These are phyloP conservation scores for Himalopsyche tibetana DNA, from an alignment of 2,888 invertebrate species.

Conservation along the genomic window DNA sequence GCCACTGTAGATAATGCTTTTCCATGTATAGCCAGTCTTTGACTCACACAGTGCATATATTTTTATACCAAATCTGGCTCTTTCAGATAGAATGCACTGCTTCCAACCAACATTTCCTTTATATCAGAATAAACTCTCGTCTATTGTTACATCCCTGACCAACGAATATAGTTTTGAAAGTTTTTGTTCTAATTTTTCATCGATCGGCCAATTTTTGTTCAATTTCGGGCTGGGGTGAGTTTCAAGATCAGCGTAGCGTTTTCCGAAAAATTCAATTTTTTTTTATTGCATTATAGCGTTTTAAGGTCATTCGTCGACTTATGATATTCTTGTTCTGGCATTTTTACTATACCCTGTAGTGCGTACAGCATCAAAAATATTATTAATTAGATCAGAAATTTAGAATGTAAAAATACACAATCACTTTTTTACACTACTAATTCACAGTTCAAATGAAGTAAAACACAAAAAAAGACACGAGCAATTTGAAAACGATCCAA, in stretches of 20 bases:
- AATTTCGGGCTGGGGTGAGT: constrained; percentile 64
- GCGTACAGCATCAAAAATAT: no score
- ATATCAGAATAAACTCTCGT: constrained; percentile 67
- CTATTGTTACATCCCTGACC: constrained; percentile 66
- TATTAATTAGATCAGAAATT: no score
- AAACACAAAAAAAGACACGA: no score
- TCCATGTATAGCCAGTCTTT: constrained; percentile 66
- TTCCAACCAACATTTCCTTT: constrained; percentile 67
- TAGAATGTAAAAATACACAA: no score
- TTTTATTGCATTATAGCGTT: constrained; percentile 55
- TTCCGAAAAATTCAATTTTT: constrained; percentile 59
- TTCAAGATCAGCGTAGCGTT: constrained; percentile 59
- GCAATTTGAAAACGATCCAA: no score
- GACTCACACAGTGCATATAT: constrained; percentile 67
- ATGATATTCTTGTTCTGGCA: constrained; percentile 63
- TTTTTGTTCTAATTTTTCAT: constrained; percentile 59
- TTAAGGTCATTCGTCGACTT: constrained; percentile 61
- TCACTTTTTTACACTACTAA: no score
- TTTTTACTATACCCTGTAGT: neutral
- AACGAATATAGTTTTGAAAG: constrained; percentile 61
- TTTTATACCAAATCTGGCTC: constrained; percentile 68
- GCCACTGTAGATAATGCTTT: constrained; percentile 67
- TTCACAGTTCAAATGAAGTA: no score
- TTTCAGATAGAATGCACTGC: constrained; percentile 68
- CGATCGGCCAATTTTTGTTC: constrained; percentile 65